Evolutionary conservation across 2,113 vertebrate species (phyloP).

Genomic region (Herpailurus yagouaroundi): DNA sequence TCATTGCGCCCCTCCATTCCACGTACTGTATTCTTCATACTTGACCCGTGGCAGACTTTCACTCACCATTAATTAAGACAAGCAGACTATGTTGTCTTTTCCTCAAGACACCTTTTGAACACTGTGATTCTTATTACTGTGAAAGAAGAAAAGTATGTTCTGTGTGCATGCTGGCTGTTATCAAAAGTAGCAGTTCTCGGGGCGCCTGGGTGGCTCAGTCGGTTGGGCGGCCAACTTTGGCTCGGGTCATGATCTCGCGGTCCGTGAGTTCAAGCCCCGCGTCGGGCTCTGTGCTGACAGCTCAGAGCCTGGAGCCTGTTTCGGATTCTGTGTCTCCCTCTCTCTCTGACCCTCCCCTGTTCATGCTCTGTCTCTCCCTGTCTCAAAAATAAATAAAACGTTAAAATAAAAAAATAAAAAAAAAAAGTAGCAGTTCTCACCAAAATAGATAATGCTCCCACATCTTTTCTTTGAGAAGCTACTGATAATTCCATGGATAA

Average conservation of each 20-base stretch:
- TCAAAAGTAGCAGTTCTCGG: constrained; percentile 39
- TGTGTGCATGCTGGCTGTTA: background rate
- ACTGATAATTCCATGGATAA: constrained; percentile 41
- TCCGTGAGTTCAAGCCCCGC: too few relatives aligned
- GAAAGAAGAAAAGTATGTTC: background rate
- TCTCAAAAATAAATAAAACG: too few relatives aligned
- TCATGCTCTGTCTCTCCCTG: too few relatives aligned
- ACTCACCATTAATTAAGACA: background rate
- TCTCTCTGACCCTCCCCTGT: too few relatives aligned
- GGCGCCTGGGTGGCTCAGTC: too few relatives aligned
- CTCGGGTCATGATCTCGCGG: too few relatives aligned
- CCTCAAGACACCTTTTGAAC: background rate
- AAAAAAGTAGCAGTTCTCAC: constrained; percentile 37
- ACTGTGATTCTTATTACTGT: background rate
- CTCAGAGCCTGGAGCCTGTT: too few relatives aligned
- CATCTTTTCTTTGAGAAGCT: constrained; percentile 20
- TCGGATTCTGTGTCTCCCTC: too few relatives aligned
- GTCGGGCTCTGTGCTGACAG: too few relatives aligned
- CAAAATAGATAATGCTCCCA: background rate
- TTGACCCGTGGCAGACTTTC: background rate
- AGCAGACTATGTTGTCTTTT: background rate
- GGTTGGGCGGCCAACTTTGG: too few relatives aligned
- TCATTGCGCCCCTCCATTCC: background rate
- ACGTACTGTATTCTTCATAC: background rate
- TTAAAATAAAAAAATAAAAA: too few relatives aligned